Percentiles rank a stretch among this genome's conserved stretches.
phyloP scores from a whole-genome alignment of 1,140 invertebrate species.

The Pseudomyrmex flavicornis region DNA sequence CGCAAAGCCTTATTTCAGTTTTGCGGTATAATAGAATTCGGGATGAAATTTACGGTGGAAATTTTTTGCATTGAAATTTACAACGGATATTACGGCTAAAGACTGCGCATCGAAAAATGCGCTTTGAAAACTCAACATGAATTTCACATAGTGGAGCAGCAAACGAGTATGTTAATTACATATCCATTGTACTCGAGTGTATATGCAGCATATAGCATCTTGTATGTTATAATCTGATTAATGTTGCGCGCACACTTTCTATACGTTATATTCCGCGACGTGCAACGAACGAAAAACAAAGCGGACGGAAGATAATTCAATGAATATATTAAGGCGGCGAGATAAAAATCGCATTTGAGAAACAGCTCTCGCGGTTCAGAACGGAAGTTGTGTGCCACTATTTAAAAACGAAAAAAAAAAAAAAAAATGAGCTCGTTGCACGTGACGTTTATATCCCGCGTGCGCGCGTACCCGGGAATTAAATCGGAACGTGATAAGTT shows the following conservation, averaged over 20 bases:
- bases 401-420: constrained; percentile 24
- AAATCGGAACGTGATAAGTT: constrained; percentile 37
- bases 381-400: too few species aligned
- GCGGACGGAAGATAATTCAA: constrained; percentile 50
- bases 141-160: not conserved
- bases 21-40: not conserved
- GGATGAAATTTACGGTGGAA: constrained; percentile 22
- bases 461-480: constrained; percentile 41
- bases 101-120: constrained; percentile 19
- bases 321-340: constrained; percentile 50
- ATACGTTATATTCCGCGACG: not conserved
- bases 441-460: constrained; percentile 54
- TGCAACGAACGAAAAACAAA: constrained; percentile 35
- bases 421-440: constrained; percentile 45
- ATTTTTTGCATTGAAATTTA: constrained; percentile 9
- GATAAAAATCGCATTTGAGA: constrained; percentile 51
- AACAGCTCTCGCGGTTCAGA: constrained; percentile 42
- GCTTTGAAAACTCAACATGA: constrained; percentile 22
- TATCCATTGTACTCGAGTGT: too few species aligned
- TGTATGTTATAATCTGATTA: constrained; percentile 40
- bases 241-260: constrained; percentile 10
- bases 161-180: constrained; percentile 48
- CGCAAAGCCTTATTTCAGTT: not conserved
- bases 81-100: constrained; percentile 17
- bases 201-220: constrained; percentile 8